These are phyloP conservation scores for Andrena minutula DNA, from an alignment of 2,888 invertebrate genomes.

Conservation along the genomic window DNA sequence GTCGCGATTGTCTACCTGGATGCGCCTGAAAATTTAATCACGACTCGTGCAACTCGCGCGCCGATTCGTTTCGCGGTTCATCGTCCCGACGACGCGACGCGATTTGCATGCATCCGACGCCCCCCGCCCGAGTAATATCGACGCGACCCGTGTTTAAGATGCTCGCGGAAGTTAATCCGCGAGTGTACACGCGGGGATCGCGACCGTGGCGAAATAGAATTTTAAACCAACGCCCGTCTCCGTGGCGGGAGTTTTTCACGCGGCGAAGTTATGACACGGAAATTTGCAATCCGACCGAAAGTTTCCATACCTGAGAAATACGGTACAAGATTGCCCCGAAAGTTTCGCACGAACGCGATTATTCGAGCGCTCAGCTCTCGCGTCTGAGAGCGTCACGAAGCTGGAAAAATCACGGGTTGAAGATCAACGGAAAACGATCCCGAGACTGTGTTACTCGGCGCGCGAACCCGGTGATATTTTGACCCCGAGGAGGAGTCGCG, in stretches of 20 bases:
- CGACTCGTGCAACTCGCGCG: neutral
- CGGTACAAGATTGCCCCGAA: neutral
- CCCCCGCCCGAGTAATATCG: conserved; percentile 5
- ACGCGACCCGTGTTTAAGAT: neutral
- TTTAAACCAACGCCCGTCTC: neutral
- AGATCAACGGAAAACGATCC: conserved; percentile 65
- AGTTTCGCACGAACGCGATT: conserved; percentile 21
- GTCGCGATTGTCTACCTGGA: neutral
- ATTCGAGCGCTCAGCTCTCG: conserved; percentile 3
- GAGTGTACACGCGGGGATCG: neutral
- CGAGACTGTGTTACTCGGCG: conserved; percentile 43
- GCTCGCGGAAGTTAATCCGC: conserved; percentile 6
- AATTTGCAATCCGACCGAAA: neutral
- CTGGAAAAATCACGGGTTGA: conserved; percentile 43
- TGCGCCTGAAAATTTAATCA: conserved; percentile 37
- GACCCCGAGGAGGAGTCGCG: conserved; percentile 67
- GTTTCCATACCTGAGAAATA: neutral
- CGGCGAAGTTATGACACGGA: neutral
- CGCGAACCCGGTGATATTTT: conserved; percentile 63
- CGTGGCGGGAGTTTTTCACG: neutral
- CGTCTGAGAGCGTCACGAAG: conserved; percentile 11
- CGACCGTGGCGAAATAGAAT: neutral
- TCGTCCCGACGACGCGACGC: conserved; percentile 14
- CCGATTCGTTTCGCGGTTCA: conserved; percentile 33
- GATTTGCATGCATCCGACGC: conserved; percentile 24